Percentiles rank a stretch among this genome's conserved stretches.
Evolutionary conservation across 2,888 invertebrate species (phyloP).

Genomic region (Drosophila borealis): DNA sequence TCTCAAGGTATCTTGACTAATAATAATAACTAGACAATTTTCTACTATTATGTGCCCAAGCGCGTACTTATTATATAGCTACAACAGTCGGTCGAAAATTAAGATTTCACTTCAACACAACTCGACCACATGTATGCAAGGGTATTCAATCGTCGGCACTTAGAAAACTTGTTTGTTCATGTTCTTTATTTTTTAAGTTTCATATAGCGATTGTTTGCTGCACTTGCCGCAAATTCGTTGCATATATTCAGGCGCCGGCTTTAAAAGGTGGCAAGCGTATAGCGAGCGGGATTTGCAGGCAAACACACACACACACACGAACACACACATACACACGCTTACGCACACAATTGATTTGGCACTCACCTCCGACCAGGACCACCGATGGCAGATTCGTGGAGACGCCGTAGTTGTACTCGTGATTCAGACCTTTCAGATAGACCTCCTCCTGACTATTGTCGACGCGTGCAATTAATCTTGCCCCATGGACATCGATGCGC

Average conservation of each 20-base stretch:
- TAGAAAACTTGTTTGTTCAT: background rate
- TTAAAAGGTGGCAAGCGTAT: constrained; percentile 42
- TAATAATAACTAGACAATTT: too few relatives aligned
- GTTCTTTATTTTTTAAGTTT: constrained; percentile 1
- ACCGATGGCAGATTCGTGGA: constrained; percentile 94
- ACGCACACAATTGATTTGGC: constrained; percentile 66
- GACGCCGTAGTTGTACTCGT: constrained; percentile 94
- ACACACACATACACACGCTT: constrained; percentile 6
- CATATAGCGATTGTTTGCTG: constrained; percentile 23
- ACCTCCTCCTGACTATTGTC: constrained; percentile 93
- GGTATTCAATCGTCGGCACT: background rate
- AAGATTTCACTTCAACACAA: too few relatives aligned
- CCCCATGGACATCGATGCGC: constrained; percentile 94
- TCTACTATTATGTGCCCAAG: too few relatives aligned
- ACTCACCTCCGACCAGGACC: constrained; percentile 93
- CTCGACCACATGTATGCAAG: background rate
- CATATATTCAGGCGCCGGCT: constrained; percentile 38
- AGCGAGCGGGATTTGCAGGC: constrained; percentile 15
- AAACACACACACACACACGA: background rate
- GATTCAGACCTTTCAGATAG: constrained; percentile 92
- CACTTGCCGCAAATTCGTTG: constrained; percentile 44
- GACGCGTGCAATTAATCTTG: constrained; percentile 93
- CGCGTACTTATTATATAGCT: too few relatives aligned
- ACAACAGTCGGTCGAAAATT: too few relatives aligned
- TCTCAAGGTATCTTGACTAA: too few relatives aligned